Evolutionary conservation across 1,140 invertebrate species (phyloP).

Genomic region (Orius insidiosus): DNA sequence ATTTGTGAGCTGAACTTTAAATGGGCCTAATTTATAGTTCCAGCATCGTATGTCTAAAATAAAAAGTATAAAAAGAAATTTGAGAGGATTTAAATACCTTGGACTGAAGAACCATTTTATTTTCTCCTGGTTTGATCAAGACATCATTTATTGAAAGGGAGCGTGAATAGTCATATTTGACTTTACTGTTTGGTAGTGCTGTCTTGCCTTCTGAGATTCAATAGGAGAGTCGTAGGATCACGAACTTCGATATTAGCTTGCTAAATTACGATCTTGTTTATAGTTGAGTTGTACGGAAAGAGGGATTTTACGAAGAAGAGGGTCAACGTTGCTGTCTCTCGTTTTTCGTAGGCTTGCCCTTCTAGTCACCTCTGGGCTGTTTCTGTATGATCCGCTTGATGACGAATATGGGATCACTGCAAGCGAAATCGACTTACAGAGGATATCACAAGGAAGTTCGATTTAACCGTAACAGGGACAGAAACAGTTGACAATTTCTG

Average conservation of each 20-base stretch:
- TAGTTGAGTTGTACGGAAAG: slow-evolving; percentile 54
- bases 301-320: slow-evolving; percentile 35
- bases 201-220: slow-evolving; percentile 24
- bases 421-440: slow-evolving; percentile 1
- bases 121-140: slow-evolving; percentile 46
- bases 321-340: slow-evolving; percentile 3
- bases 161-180: slow-evolving; percentile 41
- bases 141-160: slow-evolving; percentile 37
- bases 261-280: slow-evolving; percentile 59
- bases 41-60: slow-evolving; percentile 25
- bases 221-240: too few species aligned
- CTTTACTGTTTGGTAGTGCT: slow-evolving; percentile 23
- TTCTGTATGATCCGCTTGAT: background rate
- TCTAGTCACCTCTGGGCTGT: background rate
- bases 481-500: slow-evolving; percentile 10
- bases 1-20: slow-evolving; percentile 24
- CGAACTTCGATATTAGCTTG: slow-evolving; percentile 40
- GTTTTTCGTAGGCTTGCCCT: background rate
- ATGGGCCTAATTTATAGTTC: slow-evolving; percentile 28
- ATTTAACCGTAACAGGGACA: slow-evolving; percentile 3
- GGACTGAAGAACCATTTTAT: slow-evolving; percentile 44
- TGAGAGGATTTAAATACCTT: slow-evolving; percentile 25
- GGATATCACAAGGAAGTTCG: slow-evolving; percentile 1
- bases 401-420: slow-evolving; percentile 6
- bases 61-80: background rate